Percentiles rank a stretch among this genome's conserved stretches.
These are phyloP conservation scores for Kryptolebias marmoratus DNA, from an alignment of 2,113 vertebrate genomes.

Conservation along the genomic window DNA sequence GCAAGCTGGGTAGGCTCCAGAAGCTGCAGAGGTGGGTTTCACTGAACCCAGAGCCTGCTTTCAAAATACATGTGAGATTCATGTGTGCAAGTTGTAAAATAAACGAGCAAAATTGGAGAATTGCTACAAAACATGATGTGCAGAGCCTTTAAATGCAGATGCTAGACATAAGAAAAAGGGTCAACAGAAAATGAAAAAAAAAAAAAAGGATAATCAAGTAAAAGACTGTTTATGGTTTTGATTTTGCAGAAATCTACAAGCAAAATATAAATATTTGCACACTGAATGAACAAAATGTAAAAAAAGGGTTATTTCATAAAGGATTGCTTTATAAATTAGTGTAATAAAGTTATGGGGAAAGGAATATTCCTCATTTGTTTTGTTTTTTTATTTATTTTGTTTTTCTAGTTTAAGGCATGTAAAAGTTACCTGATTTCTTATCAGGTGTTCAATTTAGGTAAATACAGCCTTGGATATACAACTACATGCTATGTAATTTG, in stretches of 20 bases:
- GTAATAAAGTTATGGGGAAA: too few species aligned
- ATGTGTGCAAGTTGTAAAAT: constrained; percentile 16
- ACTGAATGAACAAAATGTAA: constrained; percentile 8
- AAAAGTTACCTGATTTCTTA: too few species aligned
- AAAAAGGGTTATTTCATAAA: constrained; percentile 29
- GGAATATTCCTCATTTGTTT: too few species aligned
- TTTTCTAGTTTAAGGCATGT: too few species aligned
- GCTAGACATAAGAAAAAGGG: background rate
- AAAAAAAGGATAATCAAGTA: background rate
- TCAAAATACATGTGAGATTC: constrained; percentile 24
- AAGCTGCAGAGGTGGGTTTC: constrained; percentile 35
- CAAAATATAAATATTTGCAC: constrained; percentile 22
- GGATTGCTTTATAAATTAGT: constrained; percentile 31
- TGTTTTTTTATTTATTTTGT: too few species aligned
- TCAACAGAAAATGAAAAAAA: too few species aligned
- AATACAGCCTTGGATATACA: too few species aligned
- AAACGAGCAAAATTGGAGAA: constrained; percentile 25
- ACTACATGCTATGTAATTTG: too few species aligned
- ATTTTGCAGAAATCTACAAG: background rate
- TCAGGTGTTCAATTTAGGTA: too few species aligned
- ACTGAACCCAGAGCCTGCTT: constrained; percentile 10
- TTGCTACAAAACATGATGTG: background rate
- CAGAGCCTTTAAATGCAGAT: constrained; percentile 7
- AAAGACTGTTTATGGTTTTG: constrained; percentile 2
- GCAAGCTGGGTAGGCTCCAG: constrained; percentile 34